Conservation (phyloP, 1,140 invertebrate species). For the Paraescarpia echinospica region DNA sequence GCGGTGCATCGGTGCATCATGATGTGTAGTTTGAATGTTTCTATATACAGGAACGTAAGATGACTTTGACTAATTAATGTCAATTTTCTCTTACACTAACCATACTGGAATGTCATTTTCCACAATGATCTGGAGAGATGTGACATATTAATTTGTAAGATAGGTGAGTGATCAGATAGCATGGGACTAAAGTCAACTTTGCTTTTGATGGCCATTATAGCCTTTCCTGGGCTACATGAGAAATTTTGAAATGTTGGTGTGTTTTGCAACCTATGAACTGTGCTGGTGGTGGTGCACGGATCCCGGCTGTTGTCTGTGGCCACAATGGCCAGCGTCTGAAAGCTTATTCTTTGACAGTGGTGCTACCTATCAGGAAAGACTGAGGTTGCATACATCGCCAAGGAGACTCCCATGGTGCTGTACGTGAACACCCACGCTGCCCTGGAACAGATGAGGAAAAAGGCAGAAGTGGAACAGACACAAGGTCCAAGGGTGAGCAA, state of each 20-base stretch:
- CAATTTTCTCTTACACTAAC: not conserved
- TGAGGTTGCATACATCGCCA: constrained; percentile 90
- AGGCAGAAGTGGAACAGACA: constrained; percentile 72
- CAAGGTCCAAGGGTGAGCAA: constrained; percentile 56
- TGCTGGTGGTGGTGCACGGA: no score
- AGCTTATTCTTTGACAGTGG: constrained; percentile 16
- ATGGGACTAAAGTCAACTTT: no score
- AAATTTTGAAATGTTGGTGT: no score
- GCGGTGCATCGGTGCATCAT: no score
- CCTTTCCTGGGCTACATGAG: no score
- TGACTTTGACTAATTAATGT: not conserved
- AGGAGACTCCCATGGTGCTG: constrained; percentile 93
- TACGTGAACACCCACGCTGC: constrained; percentile 95
- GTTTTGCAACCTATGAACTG: no score
- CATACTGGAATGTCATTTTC: not conserved
- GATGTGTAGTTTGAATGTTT: no score
- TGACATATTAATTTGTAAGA: no score
- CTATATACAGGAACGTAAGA: not conserved
- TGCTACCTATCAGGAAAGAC: constrained; percentile 70
- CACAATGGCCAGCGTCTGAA: not conserved
- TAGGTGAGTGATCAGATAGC: no score
- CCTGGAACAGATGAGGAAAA: constrained; percentile 82
- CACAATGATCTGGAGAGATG: not conserved
- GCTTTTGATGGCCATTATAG: no score
- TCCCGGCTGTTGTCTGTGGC: no score